A percentile compares a stretch with the other conserved stretches of the same genome.
Conservation (phyloP, 2,888 invertebrate genomes). For the Noctuana brunneofusca region DNA sequence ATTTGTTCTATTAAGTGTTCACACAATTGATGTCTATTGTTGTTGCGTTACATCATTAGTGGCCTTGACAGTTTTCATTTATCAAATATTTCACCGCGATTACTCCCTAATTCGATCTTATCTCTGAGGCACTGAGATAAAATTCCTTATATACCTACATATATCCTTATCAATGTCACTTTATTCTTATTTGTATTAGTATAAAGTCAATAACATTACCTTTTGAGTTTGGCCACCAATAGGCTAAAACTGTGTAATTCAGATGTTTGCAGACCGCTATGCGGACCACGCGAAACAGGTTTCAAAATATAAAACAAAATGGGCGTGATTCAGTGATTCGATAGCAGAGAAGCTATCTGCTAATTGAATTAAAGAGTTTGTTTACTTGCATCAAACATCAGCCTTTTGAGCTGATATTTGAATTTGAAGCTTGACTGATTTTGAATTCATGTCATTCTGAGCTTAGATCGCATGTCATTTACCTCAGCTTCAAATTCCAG, state of each 20-base stretch:
- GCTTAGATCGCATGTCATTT: constrained; percentile 50
- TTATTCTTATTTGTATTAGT: not conserved
- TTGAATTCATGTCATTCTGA: not conserved
- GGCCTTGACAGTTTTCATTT: constrained; percentile 65
- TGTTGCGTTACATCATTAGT: constrained; percentile 66
- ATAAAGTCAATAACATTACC: not conserved
- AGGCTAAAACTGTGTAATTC: too few relatives aligned
- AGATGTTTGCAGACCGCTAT: constrained; percentile 41
- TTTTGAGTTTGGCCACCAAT: not conserved
- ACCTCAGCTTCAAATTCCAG: constrained; percentile 51
- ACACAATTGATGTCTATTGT: constrained; percentile 57
- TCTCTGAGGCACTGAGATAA: constrained; percentile 35
- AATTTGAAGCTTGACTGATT: not conserved
- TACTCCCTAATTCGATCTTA: constrained; percentile 44
- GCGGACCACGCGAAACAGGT: constrained; percentile 43
- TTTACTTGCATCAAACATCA: constrained; percentile 19
- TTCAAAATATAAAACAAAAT: constrained; percentile 42
- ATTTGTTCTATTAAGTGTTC: constrained; percentile 51
- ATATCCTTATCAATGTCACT: constrained; percentile 8
- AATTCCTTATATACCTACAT: constrained; percentile 38
- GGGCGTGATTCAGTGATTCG: not conserved
- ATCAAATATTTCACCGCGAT: constrained; percentile 59
- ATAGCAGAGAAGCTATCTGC: constrained; percentile 19
- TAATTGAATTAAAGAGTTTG: constrained; percentile 28
- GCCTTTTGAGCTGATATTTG: constrained; percentile 16